phyloP scores from a whole-genome alignment of 2,888 invertebrate genomes.

The Lobophora halterata region DNA sequence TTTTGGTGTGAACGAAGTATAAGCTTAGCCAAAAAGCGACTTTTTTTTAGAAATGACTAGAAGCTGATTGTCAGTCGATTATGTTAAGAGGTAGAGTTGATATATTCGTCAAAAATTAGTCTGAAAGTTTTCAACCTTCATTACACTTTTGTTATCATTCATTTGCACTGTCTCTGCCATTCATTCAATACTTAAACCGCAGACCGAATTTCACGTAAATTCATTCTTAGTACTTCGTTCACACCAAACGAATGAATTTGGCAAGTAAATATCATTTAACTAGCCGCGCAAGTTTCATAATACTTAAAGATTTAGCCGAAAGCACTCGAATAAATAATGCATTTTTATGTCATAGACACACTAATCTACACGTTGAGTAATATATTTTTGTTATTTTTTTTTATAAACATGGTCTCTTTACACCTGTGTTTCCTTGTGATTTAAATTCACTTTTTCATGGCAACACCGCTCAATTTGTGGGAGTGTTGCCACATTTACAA shows the following conservation, averaged over 20 bases:
- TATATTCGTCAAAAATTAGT: slow-evolving; percentile 10
- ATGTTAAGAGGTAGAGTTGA: slow-evolving; percentile 31
- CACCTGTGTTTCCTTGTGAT: slow-evolving; percentile 54
- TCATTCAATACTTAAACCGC: slow-evolving; percentile 1
- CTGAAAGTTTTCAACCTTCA: too few relatives aligned
- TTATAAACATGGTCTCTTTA: slow-evolving; percentile 59
- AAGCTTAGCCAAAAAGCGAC: slow-evolving; percentile 10
- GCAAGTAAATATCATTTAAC: slow-evolving; percentile 47
- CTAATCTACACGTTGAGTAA: slow-evolving; percentile 58
- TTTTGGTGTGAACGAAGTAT: slow-evolving; percentile 59
- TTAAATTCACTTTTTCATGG: slow-evolving; percentile 36
- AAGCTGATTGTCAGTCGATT: slow-evolving; percentile 37
- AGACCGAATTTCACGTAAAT: background rate
- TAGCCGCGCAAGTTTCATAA: slow-evolving; percentile 32
- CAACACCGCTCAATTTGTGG: slow-evolving; percentile 23
- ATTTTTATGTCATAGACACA: slow-evolving; percentile 39
- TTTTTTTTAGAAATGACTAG: slow-evolving; percentile 45
- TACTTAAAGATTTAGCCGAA: slow-evolving; percentile 52
- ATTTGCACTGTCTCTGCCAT: slow-evolving; percentile 5
- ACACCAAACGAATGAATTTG: slow-evolving; percentile 61
- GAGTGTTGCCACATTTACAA: slow-evolving; percentile 22
- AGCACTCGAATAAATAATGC: slow-evolving; percentile 57
- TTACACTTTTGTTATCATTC: slow-evolving; percentile 6
- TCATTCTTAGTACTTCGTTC: slow-evolving; percentile 44
- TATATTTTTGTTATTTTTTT: slow-evolving; percentile 43